Evolutionary conservation across 2,113 vertebrate genomes (phyloP), one percentile per base, ranked within the genome.

Genomic region (Ciconia boyciana): DNA sequence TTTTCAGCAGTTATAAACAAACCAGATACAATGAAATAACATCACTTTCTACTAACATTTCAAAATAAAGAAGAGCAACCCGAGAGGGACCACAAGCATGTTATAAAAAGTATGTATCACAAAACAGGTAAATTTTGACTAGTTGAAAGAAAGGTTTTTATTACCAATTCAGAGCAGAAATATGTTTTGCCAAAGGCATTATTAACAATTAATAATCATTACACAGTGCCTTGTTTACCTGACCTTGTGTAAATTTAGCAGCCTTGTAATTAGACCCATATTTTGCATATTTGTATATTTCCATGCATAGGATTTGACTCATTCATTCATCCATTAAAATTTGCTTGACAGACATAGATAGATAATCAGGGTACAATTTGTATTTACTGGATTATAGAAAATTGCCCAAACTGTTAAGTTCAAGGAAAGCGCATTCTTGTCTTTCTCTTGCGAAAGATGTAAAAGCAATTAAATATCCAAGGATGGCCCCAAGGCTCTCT

Each of bases 141-240:
- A 95, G n/a, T 7, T 8, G 31, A n/a, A 92, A 77, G 31, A 36
- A 83, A 46, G 19, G 26, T n/a, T 81, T 84, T 60, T 41, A 43
- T 24, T 39, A 60, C 24, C 75, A 75, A 82, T 55, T 39, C 96
- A 97, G 96, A 97, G 97, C 89, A 98, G 94, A 97, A 98, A 96
- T 87, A 90, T 96, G 92, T 97, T 98, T 98, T 96, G 96, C 96
- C 97, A 98, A 98, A 98, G 98, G 98, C 98, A 97, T 98, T 98
- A 98, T 98, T 98, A 98, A 98, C 98, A 98, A 98, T 98, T 98
- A 98, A 98, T 98, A 98, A 98, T 98, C 98, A 98, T 98, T 98
- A 98, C 97, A 98, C 93, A 96, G 97, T 98, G 98, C 95, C 98
- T 98, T 98, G 98, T 98, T 98, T 98, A 98, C 98, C 98, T 98